Conservation (phyloP, 2,797 vertebrate species). For the Pristis pectinata region DNA sequence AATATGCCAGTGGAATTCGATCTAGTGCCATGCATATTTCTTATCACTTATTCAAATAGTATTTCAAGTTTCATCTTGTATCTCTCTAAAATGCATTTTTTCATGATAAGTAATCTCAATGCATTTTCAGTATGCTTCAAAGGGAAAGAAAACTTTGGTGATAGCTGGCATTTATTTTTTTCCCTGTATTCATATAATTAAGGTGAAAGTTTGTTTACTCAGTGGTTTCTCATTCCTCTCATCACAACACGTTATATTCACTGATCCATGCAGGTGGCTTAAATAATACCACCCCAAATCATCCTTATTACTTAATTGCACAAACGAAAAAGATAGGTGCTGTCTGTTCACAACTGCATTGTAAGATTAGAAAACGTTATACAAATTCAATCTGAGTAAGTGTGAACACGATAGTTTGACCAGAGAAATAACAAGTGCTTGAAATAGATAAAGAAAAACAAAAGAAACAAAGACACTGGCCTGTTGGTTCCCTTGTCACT, state of each 20-base stretch:
- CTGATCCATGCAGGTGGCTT: not conserved
- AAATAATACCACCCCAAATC: not conserved
- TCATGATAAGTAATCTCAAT: not conserved
- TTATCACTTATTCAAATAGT: not conserved
- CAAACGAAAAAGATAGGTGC: not conserved
- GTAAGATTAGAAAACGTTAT: too few species aligned
- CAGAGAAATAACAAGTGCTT: not conserved
- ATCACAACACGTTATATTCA: not conserved
- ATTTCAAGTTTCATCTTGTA: constrained; percentile 14
- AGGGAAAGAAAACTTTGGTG: not conserved
- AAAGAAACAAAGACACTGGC: not conserved
- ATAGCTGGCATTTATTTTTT: not conserved
- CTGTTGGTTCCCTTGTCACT: not conserved
- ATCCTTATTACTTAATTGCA: not conserved
- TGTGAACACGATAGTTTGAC: not conserved
- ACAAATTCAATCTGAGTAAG: not conserved
- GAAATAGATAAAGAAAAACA: not conserved
- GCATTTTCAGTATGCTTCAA: not conserved
- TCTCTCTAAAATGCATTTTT: not conserved
- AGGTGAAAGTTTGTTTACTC: not conserved
- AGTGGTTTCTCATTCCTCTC: not conserved
- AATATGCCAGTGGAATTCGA: not conserved
- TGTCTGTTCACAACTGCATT: not conserved
- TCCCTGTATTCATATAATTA: not conserved
- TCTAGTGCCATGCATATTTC: constrained; percentile 1